Evolutionary conservation across 2,888 invertebrate species (phyloP).

Genomic region (Leptogaster cylindrica): DNA sequence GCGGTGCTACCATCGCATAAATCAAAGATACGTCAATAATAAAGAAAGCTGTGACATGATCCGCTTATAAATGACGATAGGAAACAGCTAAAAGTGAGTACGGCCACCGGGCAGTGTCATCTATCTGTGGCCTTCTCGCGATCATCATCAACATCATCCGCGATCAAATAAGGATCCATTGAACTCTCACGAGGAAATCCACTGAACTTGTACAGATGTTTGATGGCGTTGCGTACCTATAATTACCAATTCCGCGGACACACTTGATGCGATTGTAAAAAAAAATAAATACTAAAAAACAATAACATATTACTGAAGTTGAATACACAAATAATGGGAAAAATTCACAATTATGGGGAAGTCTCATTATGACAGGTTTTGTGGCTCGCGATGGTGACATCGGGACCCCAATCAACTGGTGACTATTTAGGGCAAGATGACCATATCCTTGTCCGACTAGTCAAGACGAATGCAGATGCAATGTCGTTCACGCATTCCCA

Average conservation of each 20-base stretch:
- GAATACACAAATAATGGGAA: constrained; percentile 46
- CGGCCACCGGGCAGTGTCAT: background rate
- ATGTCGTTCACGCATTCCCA: too few species aligned
- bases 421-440: background rate
- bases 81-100: background rate
- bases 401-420: background rate
- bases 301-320: background rate
- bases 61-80: constrained; percentile 14
- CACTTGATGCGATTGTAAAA: constrained; percentile 3
- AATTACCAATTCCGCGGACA: constrained; percentile 13
- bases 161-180: background rate
- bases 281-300: too few species aligned
- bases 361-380: background rate
- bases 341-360: constrained; percentile 42
- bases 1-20: constrained; percentile 1
- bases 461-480: too few species aligned
- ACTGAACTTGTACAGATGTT: background rate
- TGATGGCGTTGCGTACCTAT: background rate
- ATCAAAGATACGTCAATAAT: constrained; percentile 20
- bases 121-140: too few species aligned
- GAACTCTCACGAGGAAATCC: background rate
- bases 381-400: background rate
- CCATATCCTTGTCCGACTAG: background rate
- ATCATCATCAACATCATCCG: too few species aligned
- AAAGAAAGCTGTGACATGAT: constrained; percentile 16